Evolutionary conservation across 2,113 vertebrate genomes (phyloP), one percentile per base, ranked within the genome.

Genomic region (Hyperopisus bebe): DNA sequence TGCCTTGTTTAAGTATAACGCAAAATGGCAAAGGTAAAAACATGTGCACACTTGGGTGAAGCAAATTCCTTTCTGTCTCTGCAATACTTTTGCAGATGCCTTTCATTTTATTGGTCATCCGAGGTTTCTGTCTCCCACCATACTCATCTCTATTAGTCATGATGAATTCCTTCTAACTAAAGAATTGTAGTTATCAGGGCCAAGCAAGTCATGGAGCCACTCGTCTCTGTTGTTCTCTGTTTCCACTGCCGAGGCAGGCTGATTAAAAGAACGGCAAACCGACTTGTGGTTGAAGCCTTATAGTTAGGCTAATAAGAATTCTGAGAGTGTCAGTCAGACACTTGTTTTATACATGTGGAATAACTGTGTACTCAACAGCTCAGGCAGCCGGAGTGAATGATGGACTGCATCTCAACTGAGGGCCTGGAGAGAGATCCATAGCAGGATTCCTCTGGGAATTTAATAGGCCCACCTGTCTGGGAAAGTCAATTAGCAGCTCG

Each of bases 271-370:
- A n/a, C n/a, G 4, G 44, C 47, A 47, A n/a, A n/a, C 44, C 10
- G 44, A 48, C 39, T 46, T 46, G n/a, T 48, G 42, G 3, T 19
- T 83, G 44, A 44, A 48, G 39, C 39, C 46, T 48, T n/a, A 84
- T 42, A 84, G 19, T 46, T 11, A 27, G 46, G 82, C 83, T 86
- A 39, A 42, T 42, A 80, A 80, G 5, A 80, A 80, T 80, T 80
- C 35, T 6, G 74, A 5, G 74, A 80, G 35, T 1, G 6, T 42
- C 31, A 39, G 35, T 17, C 31, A 80, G 74, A 17, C 74, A 15
- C 74, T 39, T 80, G 74, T 80, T 80, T 80, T 80, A 80, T 80
- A 80, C 39, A 35, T 80, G 74, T 80, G 74, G 74, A 80, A 80
- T 42, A 42, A 80, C 74, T 80, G 35, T 80, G 74, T 80, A 80